Base-by-base conservation (phyloP, 2,888 invertebrate species). In the Volucella inanis region DNA sequence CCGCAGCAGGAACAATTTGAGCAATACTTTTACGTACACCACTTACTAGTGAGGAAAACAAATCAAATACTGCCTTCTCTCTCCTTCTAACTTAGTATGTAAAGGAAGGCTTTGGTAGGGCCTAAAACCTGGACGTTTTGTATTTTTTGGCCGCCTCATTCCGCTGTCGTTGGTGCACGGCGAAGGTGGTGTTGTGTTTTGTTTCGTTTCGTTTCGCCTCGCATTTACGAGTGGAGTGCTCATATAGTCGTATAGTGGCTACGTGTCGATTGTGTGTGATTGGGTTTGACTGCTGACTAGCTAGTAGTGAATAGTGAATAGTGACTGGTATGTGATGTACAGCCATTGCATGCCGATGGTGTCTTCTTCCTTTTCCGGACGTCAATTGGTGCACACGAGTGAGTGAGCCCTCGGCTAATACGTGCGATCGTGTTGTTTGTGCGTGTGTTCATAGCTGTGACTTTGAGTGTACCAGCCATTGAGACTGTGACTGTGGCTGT, bases 1-100 rank as follows among this genome's bases (percentile, higher is more conserved):
- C 90, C 89, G 81, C 81, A 85, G 81, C 81, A 85, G 81, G 62
- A 68, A 85, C 85, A 85, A 72, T 85, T 85, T 64, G 47, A 81
- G 67, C 54, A 80, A 55, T 67, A 70, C 59, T 31, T 31, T 31
- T 31, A 31, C 31, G 31, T 31, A 71, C 70, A 59, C 18, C 52
- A 49, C 65, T 50, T 61, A 41, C 62, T 47, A 72, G 70, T 81
- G 76, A 72, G 59, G 75, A 80, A 71, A 70, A n/a, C 38, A 41
- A 49, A 49, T 31, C 31, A 47, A 22, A 41, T 65, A 39, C 41
- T 75, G 70, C 65, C 54, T n/a, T 77, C 77, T 84, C 79, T 45
- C 75, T 80, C 71, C 41, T 67, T 9, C 80, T 71, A 80, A 71
- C 65, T 31, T 31, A 31, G 6, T 31, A 31, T 31, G 31, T 31